Percentiles rank a stretch among this genome's conserved stretches.
Conservation (phyloP, 2,113 vertebrate genomes). For the Myxocyprinus asiaticus region DNA sequence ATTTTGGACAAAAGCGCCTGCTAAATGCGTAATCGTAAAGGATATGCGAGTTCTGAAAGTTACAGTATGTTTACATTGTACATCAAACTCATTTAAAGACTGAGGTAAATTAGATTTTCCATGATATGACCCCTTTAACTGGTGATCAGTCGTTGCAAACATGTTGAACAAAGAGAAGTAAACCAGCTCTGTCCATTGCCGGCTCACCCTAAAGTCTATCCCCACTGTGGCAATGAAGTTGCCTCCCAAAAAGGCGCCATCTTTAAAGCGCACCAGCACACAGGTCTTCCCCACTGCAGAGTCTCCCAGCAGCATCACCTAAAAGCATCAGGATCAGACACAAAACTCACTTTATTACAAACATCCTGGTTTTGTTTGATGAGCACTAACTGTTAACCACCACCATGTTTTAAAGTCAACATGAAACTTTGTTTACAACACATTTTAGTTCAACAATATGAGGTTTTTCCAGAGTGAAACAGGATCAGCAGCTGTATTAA, state of each 20-base stretch:
- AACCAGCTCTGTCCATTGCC: constrained; percentile 29
- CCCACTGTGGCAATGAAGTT: constrained; percentile 98
- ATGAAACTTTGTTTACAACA: constrained; percentile 43
- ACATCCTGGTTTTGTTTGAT: not conserved
- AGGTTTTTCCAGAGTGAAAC: no score
- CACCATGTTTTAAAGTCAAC: constrained; percentile 10
- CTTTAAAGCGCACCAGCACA: constrained; percentile 94
- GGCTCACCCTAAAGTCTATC: constrained; percentile 99
- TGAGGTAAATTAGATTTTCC: no score
- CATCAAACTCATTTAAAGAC: no score
- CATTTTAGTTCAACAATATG: not conserved
- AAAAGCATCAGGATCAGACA: constrained; percentile 52
- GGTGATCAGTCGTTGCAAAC: no score
- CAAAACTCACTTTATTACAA: not conserved
- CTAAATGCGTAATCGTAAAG: no score
- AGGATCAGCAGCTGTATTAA: no score
- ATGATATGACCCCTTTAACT: no score
- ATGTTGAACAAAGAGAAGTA: fast-evolving
- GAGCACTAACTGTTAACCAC: not conserved
- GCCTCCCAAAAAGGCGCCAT: constrained; percentile 92
- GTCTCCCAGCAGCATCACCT: constrained; percentile 99
- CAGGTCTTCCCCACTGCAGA: constrained; percentile 98
- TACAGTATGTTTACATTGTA: no score
- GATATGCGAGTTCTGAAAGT: not conserved
- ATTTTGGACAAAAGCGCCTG: no score